A percentile compares a stretch with the other conserved stretches of the same genome.
These are phyloP conservation scores for Drosophila parthenogenetica DNA, from an alignment of 2,888 invertebrate species.

Conservation along the genomic window DNA sequence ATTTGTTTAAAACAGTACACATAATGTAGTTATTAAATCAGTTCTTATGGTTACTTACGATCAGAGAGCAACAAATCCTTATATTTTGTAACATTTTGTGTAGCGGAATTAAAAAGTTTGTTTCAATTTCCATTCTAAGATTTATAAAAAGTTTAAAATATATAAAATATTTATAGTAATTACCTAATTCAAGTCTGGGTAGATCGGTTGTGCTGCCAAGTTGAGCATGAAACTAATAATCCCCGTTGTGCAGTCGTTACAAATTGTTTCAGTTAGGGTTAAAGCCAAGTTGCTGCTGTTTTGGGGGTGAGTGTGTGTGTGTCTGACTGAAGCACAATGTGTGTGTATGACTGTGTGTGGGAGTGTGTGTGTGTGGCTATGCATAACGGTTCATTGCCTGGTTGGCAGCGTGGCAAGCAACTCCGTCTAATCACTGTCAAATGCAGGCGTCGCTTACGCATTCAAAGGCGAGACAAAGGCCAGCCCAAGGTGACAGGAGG, in stretches of 20 bases:
- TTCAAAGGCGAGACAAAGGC: constrained; percentile 75
- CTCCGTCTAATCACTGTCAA: constrained; percentile 84
- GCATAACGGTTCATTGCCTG: constrained; percentile 72
- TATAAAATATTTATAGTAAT: too few species aligned
- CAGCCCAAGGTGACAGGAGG: constrained; percentile 6
- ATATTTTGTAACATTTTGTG: too few species aligned
- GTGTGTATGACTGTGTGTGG: constrained; percentile 21
- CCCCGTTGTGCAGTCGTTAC: constrained; percentile 15
- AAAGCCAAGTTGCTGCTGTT: constrained; percentile 18
- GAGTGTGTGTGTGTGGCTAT: constrained; percentile 51
- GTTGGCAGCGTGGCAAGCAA: constrained; percentile 55
- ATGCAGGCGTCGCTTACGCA: constrained; percentile 80
- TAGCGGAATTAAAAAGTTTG: too few species aligned
- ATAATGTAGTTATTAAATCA: too few species aligned
- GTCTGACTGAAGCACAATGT: constrained; percentile 25
- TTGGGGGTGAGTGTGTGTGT: constrained; percentile 51
- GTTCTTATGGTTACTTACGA: too few species aligned
- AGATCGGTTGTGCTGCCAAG: constrained; percentile 8
- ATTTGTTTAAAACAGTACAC: too few species aligned
- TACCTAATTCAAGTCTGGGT: too few species aligned
- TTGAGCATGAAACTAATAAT: constrained; percentile 28
- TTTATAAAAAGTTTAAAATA: too few species aligned
- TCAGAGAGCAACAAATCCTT: too few species aligned
- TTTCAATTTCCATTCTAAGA: too few species aligned
- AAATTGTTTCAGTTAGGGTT: constrained; percentile 49